Evolutionary conservation across 2,113 vertebrate genomes (phyloP).

Genomic region (Sorex araneus): DNA sequence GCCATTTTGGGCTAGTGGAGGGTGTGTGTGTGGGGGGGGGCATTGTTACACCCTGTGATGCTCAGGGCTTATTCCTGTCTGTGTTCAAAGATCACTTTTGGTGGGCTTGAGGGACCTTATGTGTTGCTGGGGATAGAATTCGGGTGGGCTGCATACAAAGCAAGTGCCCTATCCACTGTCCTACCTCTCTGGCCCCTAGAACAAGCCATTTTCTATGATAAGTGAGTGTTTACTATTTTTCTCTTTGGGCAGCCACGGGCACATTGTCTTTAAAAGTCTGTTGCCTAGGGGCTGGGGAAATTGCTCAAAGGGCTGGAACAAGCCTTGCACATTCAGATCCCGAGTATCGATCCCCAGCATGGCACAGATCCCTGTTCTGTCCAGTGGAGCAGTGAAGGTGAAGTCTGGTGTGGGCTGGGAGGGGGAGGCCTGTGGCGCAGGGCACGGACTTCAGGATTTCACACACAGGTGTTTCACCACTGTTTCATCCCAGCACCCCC

Average conservation of each 20-base stretch:
- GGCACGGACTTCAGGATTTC: not conserved
- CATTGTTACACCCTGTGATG: too few relatives aligned
- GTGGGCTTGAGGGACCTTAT: too few relatives aligned
- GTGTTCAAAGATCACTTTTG: too few relatives aligned
- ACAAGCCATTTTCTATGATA: conserved; percentile 82
- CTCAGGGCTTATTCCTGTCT: too few relatives aligned
- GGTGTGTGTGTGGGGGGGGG: too few relatives aligned
- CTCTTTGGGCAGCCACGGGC: conserved; percentile 83
- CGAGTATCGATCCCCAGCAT: too few relatives aligned
- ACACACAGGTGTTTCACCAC: not conserved
- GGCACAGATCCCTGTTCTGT: not conserved
- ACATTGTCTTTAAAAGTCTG: conserved; percentile 84
- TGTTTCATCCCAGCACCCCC: not conserved
- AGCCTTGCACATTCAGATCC: too few relatives aligned
- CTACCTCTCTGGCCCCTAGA: too few relatives aligned
- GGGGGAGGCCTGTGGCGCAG: not conserved
- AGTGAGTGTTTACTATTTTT: conserved; percentile 88
- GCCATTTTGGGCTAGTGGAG: conserved; percentile 61
- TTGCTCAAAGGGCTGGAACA: too few relatives aligned
- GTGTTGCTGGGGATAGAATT: too few relatives aligned
- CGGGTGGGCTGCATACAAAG: too few relatives aligned
- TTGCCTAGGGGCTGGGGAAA: conserved; percentile 83
- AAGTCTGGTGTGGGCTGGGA: not conserved
- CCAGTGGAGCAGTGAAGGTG: not conserved
- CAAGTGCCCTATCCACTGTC: too few relatives aligned